Evolutionary conservation across 2,888 invertebrate genomes (phyloP).

Genomic region (Epinotia demarniana): DNA sequence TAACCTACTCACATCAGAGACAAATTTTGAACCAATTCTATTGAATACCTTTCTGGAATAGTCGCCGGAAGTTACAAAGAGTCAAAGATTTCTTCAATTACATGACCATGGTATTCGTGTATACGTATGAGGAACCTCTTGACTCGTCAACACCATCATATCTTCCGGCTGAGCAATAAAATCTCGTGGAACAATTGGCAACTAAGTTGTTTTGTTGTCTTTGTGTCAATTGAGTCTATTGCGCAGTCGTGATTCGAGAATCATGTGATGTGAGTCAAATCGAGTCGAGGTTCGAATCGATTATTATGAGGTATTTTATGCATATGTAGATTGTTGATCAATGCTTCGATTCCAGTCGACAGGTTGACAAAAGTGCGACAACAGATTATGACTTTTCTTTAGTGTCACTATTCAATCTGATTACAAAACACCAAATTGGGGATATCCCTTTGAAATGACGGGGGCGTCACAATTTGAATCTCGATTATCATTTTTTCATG

Average conservation of each 20-base stretch:
- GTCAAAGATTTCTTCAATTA: background rate
- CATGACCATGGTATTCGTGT: background rate
- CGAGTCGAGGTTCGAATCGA: background rate
- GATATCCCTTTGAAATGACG: too few relatives aligned
- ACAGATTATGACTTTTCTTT: too few relatives aligned
- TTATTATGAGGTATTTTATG: background rate
- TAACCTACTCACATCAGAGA: too few relatives aligned
- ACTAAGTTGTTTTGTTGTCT: constrained; percentile 9
- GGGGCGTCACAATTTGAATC: too few relatives aligned
- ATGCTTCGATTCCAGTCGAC: too few relatives aligned
- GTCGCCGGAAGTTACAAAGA: too few relatives aligned
- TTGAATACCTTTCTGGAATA: too few relatives aligned
- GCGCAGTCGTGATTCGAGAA: background rate
- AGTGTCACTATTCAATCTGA: too few relatives aligned
- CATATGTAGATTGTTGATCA: background rate
- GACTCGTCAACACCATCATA: background rate
- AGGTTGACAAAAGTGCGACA: too few relatives aligned
- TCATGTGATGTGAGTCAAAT: constrained; percentile 22
- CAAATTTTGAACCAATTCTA: too few relatives aligned
- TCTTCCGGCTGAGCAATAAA: constrained; percentile 12
- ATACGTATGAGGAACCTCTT: background rate
- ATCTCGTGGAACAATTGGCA: constrained; percentile 1
- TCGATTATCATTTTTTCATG: too few relatives aligned
- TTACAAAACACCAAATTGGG: too few relatives aligned
- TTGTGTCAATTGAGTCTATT: constrained; percentile 21